Evolutionary conservation across 2,888 invertebrate species (phyloP).

Genomic region (Dasysyrphus albostriatus): DNA sequence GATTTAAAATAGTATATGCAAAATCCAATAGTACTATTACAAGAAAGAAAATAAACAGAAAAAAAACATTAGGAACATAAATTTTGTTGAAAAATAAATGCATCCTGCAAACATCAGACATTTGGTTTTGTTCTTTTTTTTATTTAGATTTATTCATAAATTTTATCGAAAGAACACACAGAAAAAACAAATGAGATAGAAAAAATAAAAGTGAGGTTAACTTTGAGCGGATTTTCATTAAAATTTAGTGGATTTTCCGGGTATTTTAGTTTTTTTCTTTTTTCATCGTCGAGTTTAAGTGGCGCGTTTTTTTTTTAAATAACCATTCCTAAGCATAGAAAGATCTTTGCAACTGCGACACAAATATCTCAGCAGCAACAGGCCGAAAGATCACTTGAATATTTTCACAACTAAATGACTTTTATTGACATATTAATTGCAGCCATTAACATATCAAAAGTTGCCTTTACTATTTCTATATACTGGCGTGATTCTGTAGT

Average conservation of each 20-base stretch:
- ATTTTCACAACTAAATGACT: constrained; percentile 80
- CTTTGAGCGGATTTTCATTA: constrained; percentile 56
- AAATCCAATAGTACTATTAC: background rate
- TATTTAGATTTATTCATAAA: constrained; percentile 43
- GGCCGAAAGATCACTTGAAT: constrained; percentile 70
- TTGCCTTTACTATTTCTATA: background rate
- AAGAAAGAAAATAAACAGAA: constrained; percentile 4
- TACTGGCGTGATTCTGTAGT: background rate
- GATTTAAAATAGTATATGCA: constrained; percentile 70
- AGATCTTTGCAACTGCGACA: constrained; percentile 50
- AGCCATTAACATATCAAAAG: constrained; percentile 78
- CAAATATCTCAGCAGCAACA: constrained; percentile 69
- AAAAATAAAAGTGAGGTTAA: constrained; percentile 40
- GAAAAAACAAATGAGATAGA: constrained; percentile 34
- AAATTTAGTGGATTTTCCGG: constrained; percentile 75
- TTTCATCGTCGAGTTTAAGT: constrained; percentile 40
- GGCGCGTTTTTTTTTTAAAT: constrained; percentile 58
- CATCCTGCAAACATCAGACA: constrained; percentile 45
- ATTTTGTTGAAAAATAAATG: constrained; percentile 68
- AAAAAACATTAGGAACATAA: constrained; percentile 64
- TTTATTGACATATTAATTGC: constrained; percentile 83
- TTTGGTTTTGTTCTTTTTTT: constrained; percentile 27
- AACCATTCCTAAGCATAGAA: constrained; percentile 30
- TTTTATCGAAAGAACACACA: constrained; percentile 44
- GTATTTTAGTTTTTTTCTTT: constrained; percentile 24